phyloP scores from a whole-genome alignment of 2,888 invertebrate genomes.

The Hydropsyche betteni region DNA sequence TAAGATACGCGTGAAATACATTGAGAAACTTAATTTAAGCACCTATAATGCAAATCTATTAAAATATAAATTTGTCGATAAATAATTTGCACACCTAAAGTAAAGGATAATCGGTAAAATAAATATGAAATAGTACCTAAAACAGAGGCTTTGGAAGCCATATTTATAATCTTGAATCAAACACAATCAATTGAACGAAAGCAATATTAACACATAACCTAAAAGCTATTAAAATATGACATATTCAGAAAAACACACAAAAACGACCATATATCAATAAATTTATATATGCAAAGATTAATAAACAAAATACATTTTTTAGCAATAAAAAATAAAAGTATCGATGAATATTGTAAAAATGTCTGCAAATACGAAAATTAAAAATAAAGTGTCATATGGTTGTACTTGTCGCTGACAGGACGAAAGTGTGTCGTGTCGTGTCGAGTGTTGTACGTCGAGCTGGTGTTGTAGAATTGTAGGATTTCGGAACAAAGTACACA shows the following conservation, averaged over 20 bases:
- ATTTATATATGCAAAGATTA: too few relatives aligned
- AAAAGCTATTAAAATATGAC: too few relatives aligned
- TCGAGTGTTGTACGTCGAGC: background rate
- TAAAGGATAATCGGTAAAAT: too few relatives aligned
- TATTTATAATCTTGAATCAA: background rate
- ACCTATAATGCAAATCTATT: too few relatives aligned
- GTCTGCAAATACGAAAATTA: background rate
- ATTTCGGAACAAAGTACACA: background rate
- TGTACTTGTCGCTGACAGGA: background rate
- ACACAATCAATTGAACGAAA: background rate
- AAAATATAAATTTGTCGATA: too few relatives aligned
- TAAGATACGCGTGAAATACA: too few relatives aligned
- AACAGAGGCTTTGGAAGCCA: conserved; percentile 15
- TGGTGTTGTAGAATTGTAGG: background rate
- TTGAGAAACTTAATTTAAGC: too few relatives aligned
- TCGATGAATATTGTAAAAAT: background rate
- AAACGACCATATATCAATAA: too few relatives aligned
- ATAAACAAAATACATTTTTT: background rate
- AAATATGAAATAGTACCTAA: conserved; percentile 2
- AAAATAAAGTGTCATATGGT: background rate
- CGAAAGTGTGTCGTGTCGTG: conserved; percentile 6
- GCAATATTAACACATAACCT: background rate
- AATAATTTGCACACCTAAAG: too few relatives aligned
- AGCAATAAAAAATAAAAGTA: background rate
- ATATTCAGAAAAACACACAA: too few relatives aligned